Evolutionary conservation across 2,113 vertebrate species (phyloP).

Genomic region (Strigops habroptila): DNA sequence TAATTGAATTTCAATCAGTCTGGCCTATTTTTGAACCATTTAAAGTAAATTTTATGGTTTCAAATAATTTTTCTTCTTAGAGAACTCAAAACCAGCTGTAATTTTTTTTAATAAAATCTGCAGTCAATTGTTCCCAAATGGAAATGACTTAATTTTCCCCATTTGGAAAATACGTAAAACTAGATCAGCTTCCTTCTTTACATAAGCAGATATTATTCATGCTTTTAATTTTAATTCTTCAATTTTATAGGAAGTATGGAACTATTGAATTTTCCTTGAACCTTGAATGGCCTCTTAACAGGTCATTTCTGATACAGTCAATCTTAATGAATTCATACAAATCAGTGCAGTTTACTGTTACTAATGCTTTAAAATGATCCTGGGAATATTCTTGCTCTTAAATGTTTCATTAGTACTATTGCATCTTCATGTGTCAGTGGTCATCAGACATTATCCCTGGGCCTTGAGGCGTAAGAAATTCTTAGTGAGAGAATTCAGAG

Average conservation of each 20-base stretch:
- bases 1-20: slow-evolving; percentile 2
- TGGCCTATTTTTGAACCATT: neutral
- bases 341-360: neutral
- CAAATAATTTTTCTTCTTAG: neutral
- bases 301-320: neutral
- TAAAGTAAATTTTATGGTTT: neutral
- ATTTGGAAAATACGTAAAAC: neutral
- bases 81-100: neutral
- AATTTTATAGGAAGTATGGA: neutral
- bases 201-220: neutral
- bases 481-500: neutral
- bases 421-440: neutral
- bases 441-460: neutral
- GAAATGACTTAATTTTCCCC: neutral
- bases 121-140: neutral
- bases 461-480: neutral
- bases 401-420: neutral
- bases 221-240: neutral
- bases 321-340: neutral
- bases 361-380: neutral
- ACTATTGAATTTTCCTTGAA: neutral
- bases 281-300: neutral
- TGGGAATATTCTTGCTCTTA: neutral
- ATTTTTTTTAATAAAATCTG: neutral
- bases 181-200: neutral